Percentiles rank a stretch among this genome's conserved stretches.
Conservation (phyloP, 2,888 invertebrate genomes). For the Lasioglossum marginatum region DNA sequence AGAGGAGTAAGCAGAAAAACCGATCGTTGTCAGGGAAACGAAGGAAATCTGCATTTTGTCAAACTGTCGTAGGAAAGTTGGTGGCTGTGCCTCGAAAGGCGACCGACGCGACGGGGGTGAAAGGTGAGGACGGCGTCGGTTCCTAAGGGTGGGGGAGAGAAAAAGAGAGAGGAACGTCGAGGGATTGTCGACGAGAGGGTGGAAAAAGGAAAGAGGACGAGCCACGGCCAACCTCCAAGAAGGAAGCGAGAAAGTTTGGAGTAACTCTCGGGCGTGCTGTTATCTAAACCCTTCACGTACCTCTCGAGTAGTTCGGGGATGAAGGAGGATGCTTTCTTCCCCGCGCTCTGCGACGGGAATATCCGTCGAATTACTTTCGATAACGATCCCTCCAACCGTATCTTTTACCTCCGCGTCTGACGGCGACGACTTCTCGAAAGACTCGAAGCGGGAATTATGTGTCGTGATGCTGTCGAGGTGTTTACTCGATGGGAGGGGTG, state of each 20-base stretch:
- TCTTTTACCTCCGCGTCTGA: slow-evolving; percentile 28
- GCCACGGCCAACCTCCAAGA: slow-evolving; percentile 37
- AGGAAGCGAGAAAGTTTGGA: slow-evolving; percentile 66
- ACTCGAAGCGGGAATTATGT: background rate
- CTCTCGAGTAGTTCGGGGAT: slow-evolving; percentile 65
- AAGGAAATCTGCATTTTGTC: slow-evolving; percentile 79
- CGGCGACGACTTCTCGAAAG: slow-evolving; percentile 28
- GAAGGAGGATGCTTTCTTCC: slow-evolving; percentile 55
- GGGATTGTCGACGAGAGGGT: slow-evolving; percentile 38
- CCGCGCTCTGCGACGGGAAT: slow-evolving; percentile 57
- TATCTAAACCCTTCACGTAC: slow-evolving; percentile 76
- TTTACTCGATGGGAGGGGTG: background rate
- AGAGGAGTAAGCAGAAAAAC: slow-evolving; percentile 60
- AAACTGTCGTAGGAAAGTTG: slow-evolving; percentile 76
- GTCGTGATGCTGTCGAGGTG: background rate
- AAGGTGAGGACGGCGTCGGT: slow-evolving; percentile 35
- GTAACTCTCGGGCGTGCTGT: slow-evolving; percentile 75
- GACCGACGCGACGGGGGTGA: slow-evolving; percentile 51
- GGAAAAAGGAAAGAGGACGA: slow-evolving; percentile 39
- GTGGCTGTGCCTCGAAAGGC: slow-evolving; percentile 42
- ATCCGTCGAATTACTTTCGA: slow-evolving; percentile 69
- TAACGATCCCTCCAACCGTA: slow-evolving; percentile 64
- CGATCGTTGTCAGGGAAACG: slow-evolving; percentile 73
- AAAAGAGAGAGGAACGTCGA: background rate
- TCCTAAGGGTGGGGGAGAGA: background rate